These are phyloP conservation scores for Epizoanthus fatuus DNA, from an alignment of 92 coral and sea anemone species.

Conservation along the genomic window DNA sequence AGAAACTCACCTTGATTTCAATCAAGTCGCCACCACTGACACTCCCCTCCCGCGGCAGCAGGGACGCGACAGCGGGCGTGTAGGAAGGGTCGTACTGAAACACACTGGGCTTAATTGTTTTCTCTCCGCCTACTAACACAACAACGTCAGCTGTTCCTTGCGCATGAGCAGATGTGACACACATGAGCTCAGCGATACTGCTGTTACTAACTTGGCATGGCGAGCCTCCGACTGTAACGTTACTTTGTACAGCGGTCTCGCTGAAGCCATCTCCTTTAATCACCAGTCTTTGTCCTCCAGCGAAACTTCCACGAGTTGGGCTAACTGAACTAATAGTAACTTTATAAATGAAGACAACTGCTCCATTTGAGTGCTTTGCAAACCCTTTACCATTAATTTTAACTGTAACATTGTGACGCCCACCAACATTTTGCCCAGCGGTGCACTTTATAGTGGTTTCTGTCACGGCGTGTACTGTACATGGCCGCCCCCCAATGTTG, in stretches of 20 bases:
- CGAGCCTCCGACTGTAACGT: slow-evolving; percentile 73
- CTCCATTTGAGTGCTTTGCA: slow-evolving; percentile 56
- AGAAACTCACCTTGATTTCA: slow-evolving; percentile 27
- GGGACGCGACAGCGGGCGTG: slow-evolving; percentile 30
- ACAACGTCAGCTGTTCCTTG: slow-evolving; percentile 40
- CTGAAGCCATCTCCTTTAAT: slow-evolving; percentile 83
- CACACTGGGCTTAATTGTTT: slow-evolving; percentile 30
- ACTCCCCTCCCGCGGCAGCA: slow-evolving; percentile 55
- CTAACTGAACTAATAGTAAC: slow-evolving; percentile 45
- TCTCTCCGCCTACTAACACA: slow-evolving; percentile 49
- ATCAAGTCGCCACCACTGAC: slow-evolving; percentile 69
- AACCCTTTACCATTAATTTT: slow-evolving; percentile 61
- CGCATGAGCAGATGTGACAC: slow-evolving; percentile 76
- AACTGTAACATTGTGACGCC: slow-evolving; percentile 54
- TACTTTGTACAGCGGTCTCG: slow-evolving; percentile 29
- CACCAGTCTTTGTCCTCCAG: slow-evolving; percentile 73
- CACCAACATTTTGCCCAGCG: slow-evolving; percentile 72
- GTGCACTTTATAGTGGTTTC: slow-evolving; percentile 62
- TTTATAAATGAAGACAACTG: slow-evolving; percentile 47
- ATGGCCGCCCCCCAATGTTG: slow-evolving; percentile 69
- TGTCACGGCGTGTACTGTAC: slow-evolving; percentile 70
- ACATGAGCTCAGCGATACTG: slow-evolving; percentile 64
- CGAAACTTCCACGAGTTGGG: slow-evolving; percentile 70
- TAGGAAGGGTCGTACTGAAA: slow-evolving; percentile 56
- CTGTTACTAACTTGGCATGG: slow-evolving; percentile 62